phyloP scores from a whole-genome alignment of 2,113 vertebrate species.

The Herpailurus yagouaroundi region DNA sequence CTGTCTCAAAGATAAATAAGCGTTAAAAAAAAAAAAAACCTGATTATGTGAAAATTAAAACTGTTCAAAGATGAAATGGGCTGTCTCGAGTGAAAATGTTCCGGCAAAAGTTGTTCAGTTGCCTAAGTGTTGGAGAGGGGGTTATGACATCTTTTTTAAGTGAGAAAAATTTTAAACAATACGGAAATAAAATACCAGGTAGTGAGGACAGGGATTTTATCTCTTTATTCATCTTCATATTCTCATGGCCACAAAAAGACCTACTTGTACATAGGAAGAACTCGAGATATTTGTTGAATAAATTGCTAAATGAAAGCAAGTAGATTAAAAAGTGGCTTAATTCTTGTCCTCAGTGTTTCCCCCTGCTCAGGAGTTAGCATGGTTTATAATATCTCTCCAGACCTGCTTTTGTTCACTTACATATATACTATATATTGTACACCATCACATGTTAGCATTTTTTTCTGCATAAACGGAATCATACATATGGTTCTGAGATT shows the following conservation, averaged over 20 bases:
- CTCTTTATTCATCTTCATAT: not conserved
- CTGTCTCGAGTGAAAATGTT: not conserved
- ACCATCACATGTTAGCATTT: not conserved
- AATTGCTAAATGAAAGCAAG: not conserved
- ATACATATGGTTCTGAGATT: not conserved
- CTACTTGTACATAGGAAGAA: not conserved
- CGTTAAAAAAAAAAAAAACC: not conserved
- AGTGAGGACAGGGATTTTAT: not conserved
- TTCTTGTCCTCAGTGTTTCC: not conserved
- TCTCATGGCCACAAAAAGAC: not conserved
- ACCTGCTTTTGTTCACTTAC: not conserved
- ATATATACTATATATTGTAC: not conserved
- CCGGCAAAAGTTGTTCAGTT: not conserved
- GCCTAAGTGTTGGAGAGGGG: not conserved
- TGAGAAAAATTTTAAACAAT: not conserved
- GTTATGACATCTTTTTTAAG: not conserved
- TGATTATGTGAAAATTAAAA: slow-evolving; percentile 26
- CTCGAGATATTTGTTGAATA: not conserved
- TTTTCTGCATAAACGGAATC: not conserved
- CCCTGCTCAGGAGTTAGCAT: not conserved
- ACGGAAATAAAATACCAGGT: not conserved
- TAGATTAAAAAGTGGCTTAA: not conserved
- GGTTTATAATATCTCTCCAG: not conserved
- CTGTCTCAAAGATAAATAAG: too few species aligned
- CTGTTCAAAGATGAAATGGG: not conserved